Base-by-base conservation (phyloP, 2,797 vertebrate species). In the Champsocephalus gunnari region DNA sequence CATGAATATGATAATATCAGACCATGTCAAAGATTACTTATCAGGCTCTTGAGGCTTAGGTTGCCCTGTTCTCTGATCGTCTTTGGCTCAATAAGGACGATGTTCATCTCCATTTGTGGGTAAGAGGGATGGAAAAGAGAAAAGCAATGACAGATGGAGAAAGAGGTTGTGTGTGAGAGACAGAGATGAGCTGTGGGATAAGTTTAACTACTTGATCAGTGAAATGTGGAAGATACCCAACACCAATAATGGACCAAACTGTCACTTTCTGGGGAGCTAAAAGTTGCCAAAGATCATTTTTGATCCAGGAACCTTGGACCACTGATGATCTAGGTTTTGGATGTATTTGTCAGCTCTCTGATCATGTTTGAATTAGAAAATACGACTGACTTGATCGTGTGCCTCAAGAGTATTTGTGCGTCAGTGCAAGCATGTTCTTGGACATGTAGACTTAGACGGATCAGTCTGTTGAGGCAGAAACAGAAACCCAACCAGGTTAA, bases 1-100 rank as follows among this genome's bases (percentile, higher is more conserved):
- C 73, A 84, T 77, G 70, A 69, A 81, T 72, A 77, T 75, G 80
- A 88, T 89, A 81, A 89, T 86, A 87, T 86, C 83, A 83, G 76
- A 45, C 41, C 75, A 71, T 49, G 81, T 78, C 24, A 57, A 67
- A 75, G 59, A 66, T 73, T 61, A 66, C 75, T 61, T 73, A 70
- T 79, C 86, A 55, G 82, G 70, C 75, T 83, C 44, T 73, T 85
- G 47, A 16, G 51, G 71, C 73, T 66, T 69, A 48, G 45, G 60
- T 51, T 78, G 60, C 65, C n/a, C 16, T 56, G 77, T 77, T 80
- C 83, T 81, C 71, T 69, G 75, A 84, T 83, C 28, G 13, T 71
- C 68, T 73, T 75, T 81, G 85, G 62, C 67, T 72, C 47, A 53
- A 48, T 58, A 78, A 79, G 78, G 59, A 83, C 71, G 59, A 50